Conservation (phyloP, 2,888 invertebrate genomes). For the Rotaria magnacalcarata region DNA sequence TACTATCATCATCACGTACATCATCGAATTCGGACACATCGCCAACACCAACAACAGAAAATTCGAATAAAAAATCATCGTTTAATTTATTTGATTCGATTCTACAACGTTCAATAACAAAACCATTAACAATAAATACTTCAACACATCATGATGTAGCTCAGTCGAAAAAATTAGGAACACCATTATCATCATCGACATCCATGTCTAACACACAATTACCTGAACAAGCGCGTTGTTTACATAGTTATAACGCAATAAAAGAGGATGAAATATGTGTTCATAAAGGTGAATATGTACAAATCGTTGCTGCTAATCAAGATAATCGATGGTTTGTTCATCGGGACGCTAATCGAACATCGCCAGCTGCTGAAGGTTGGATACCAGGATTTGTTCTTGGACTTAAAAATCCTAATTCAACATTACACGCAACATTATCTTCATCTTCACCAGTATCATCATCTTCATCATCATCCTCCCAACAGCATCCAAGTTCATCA, state of each 20-base stretch:
- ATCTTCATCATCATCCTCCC: not conserved
- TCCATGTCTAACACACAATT: not conserved
- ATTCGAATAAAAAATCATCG: not conserved
- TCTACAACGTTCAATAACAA: constrained; percentile 25
- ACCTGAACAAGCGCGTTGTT: constrained; percentile 51
- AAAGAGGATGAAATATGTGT: constrained; percentile 60
- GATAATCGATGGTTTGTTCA: constrained; percentile 56
- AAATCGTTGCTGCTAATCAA: constrained; percentile 57
- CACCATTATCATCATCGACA: not conserved
- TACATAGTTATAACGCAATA: constrained; percentile 58
- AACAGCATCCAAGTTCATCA: not conserved
- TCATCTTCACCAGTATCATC: not conserved
- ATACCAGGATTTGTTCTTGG: constrained; percentile 55
- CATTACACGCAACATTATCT: not conserved
- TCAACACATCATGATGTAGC: not conserved
- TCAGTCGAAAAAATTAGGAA: not conserved
- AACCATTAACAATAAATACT: not conserved
- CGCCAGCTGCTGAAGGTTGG: constrained; percentile 59
- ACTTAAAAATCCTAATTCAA: constrained; percentile 36
- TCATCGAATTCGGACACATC: not conserved
- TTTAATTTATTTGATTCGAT: constrained; percentile 27
- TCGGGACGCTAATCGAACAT: constrained; percentile 53
- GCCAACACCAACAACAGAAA: not conserved
- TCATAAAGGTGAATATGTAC: constrained; percentile 58
- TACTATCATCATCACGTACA: not conserved